Evolutionary conservation across 2,113 vertebrate species (phyloP).

Genomic region (Elephantulus edwardii): DNA sequence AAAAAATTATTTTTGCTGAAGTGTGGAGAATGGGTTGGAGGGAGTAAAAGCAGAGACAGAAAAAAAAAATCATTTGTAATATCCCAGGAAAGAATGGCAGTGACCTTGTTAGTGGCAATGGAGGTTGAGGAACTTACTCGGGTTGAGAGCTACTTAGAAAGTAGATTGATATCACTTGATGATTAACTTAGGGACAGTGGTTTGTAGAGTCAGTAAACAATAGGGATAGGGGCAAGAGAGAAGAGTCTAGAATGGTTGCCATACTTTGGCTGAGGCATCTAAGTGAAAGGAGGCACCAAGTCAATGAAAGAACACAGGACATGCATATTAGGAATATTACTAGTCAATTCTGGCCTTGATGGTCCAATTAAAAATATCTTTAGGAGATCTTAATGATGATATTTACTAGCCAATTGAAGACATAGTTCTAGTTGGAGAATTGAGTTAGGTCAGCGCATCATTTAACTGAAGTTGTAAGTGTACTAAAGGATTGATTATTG

Average conservation of each 20-base stretch:
- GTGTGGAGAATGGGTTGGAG: neutral
- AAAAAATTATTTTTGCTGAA: neutral
- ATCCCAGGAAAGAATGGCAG: neutral
- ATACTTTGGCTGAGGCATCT: neutral
- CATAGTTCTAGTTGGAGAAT: neutral
- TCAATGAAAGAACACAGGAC: neutral
- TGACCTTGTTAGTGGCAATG: neutral
- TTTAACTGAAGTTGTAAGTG: neutral
- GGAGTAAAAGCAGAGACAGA: neutral
- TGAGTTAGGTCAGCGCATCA: neutral
- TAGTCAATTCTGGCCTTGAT: neutral
- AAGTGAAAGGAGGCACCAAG: neutral
- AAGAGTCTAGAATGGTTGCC: neutral
- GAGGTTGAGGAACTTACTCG: neutral
- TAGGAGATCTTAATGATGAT: neutral
- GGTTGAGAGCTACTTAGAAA: neutral
- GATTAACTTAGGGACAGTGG: neutral
- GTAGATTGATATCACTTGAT: neutral
- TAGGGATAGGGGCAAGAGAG: neutral
- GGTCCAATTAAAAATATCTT: conserved; percentile 11
- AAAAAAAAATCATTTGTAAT: neutral
- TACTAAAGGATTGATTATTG: too few species aligned
- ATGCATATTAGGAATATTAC: neutral
- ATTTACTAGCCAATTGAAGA: neutral
- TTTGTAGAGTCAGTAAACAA: neutral